Evolutionary conservation across 2,888 invertebrate genomes (phyloP), one percentile per base, ranked within the genome.

Genomic region (Candidula unifasciata): DNA sequence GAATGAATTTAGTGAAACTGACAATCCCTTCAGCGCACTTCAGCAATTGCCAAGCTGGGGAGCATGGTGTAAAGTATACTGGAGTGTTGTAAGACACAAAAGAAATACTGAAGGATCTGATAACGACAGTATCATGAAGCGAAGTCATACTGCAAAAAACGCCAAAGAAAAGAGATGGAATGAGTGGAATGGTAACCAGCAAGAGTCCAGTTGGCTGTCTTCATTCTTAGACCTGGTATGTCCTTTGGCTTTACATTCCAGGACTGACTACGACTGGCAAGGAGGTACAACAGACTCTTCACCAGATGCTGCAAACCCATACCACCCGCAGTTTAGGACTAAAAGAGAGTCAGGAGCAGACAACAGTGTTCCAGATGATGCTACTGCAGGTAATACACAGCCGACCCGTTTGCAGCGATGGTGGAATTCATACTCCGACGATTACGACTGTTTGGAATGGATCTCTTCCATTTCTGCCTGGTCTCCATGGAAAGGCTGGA

Each of bases 401-500:
- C 52, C 2, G 30, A 54, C 18, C 33, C 69, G 80, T 8, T 57
- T 64, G 76, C 52, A 74, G 21, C 37, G 76, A 16, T 82, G 82
- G 82, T 27, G 82, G 52, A 68, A 82, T 35, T 69, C 30, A 24
- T n/a, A 54, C n/a, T 37, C 33, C 0, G 71, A 66, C 8, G 83
- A 83, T 60, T 44, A 44, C 18, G 83, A 83, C 35, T 83, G 83
- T 69, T 35, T n/a, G n/a, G 83, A 83, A 35, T 83, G 83, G 83
- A 35, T 44, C n/a, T 64, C 69, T 30, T 24, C 69, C 1, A 33
- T 60, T n/a, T 54, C 83, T 5, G 77, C 69, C 1, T 78, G 83
- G 78, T 78, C 83, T 54, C 83, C 83, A 0, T 83, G 83, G 83
- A 30, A 69, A 69, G 83, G 83, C 27, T 83, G 77, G 78, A 83